Base-by-base conservation (phyloP, 2,113 vertebrate species). In the Theristicus caerulescens region DNA sequence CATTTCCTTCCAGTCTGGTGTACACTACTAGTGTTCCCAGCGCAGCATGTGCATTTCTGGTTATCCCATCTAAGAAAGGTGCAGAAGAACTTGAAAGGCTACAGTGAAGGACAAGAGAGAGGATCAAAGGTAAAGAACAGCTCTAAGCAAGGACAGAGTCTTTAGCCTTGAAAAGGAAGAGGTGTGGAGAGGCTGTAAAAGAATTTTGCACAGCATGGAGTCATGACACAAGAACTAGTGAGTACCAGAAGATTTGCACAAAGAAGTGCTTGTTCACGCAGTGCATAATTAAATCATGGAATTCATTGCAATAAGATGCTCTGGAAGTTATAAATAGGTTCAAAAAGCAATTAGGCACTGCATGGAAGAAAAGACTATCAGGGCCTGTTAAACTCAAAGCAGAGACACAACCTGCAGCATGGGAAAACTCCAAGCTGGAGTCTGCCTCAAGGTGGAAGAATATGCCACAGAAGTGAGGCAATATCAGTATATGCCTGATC, bases 301-400 rank as follows among this genome's bases (percentile, higher is more conserved):
- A 82, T 93, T 91, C 72, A 64, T 95, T 73, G 69, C 61, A 82
- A 67, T 92, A 96, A 84, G 59, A 74, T 86, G 62, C 51, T 83
- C 65, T 95, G 65, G 55, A 95, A 96, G 72, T 82, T 93, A 91
- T 84, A 93, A 94, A 87, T 94, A 93, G 55, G 12, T 57, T 94
- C 55, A 86, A 82, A 80, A 91, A 87, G 69, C 72, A 93, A 87
- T 89, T 95, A 93, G 47, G 21, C 61, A 10, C 89, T 78, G 38
- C 49, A 6, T 94, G 65, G 86, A 84, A 89, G 76, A 67, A 86
- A 88, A 65, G 26, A 55, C 72, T 74, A 89, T 74, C 86, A 74
- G n/a, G n/a, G 11, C 10, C 81, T 57, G 52, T 91, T 89, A 93
- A 92, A 86, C 59, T 96, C 64, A 92, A 95, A 93, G 69, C 51